Percentiles rank a stretch among this genome's conserved stretches.
Conservation (phyloP, 2,113 vertebrate genomes). For the Oxyruncus cristatus region DNA sequence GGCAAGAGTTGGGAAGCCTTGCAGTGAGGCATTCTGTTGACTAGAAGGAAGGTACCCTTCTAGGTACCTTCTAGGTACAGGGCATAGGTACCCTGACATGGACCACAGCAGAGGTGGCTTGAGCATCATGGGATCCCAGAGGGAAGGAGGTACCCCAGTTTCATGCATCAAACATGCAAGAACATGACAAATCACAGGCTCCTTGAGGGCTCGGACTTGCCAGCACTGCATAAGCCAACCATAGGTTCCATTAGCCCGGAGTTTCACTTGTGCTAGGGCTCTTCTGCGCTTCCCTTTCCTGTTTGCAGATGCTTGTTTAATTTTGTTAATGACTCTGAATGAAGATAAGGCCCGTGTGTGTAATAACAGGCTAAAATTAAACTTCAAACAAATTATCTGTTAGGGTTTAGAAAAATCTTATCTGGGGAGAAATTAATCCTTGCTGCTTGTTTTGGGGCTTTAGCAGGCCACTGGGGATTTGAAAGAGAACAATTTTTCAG, state of each 20-base stretch:
- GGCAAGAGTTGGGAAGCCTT: neutral
- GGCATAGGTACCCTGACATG: neutral
- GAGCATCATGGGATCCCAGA: neutral
- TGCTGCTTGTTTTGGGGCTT: conserved; percentile 60
- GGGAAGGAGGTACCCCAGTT: neutral
- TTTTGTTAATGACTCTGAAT: conserved; percentile 66
- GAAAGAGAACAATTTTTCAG: conserved; percentile 57
- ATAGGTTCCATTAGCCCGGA: neutral
- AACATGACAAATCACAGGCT: neutral
- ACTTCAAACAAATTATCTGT: conserved; percentile 75
- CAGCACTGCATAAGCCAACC: neutral
- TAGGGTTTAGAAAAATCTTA: conserved; percentile 64
- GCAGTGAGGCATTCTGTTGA: neutral
- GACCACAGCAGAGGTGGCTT: neutral
- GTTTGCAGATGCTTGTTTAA: conserved; percentile 57
- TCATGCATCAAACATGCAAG: neutral
- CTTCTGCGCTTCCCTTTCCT: neutral
- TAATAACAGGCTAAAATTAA: conserved; percentile 75
- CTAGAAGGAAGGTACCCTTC: neutral
- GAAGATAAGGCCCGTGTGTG: conserved; percentile 58
- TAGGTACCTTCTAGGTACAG: too few species aligned
- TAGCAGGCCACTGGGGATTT: conserved; percentile 23
- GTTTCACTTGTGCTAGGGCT: neutral
- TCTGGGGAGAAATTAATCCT: conserved; percentile 68
- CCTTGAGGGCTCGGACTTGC: neutral